These are phyloP conservation scores for Bombus impatiens DNA, from an alignment of 1,140 invertebrate genomes.

Conservation along the genomic window DNA sequence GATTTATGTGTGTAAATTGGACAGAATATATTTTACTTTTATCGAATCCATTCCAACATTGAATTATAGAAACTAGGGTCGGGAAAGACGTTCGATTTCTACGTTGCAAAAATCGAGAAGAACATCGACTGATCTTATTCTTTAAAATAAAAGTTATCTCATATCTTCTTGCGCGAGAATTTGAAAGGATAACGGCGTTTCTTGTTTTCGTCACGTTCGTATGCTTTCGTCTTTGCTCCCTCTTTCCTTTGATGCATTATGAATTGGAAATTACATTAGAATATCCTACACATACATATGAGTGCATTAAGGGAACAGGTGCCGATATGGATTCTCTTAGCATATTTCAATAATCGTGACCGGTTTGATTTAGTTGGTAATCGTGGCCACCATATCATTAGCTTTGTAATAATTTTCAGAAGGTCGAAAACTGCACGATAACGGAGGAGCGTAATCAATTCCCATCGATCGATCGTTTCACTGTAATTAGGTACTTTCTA, in stretches of 20 bases:
- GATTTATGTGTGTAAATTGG: too few relatives aligned
- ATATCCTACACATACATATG: slow-evolving; percentile 74
- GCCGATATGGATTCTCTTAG: slow-evolving; percentile 72
- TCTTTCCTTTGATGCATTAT: slow-evolving; percentile 69
- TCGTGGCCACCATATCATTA: slow-evolving; percentile 59
- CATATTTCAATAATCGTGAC: slow-evolving; percentile 71
- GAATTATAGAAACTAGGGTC: too few relatives aligned
- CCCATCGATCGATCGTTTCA: slow-evolving; percentile 6
- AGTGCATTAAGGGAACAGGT: slow-evolving; percentile 74
- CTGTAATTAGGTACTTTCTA: slow-evolving; percentile 8
- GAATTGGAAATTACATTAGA: slow-evolving; percentile 75
- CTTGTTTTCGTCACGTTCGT: slow-evolving; percentile 30
- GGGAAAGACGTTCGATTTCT: neutral
- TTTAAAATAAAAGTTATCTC: slow-evolving; percentile 18
- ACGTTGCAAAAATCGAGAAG: neutral
- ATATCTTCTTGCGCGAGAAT: neutral
- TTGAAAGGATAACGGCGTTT: neutral
- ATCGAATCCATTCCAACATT: neutral
- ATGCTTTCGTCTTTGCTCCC: neutral
- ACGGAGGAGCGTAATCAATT: neutral
- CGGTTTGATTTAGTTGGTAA: slow-evolving; percentile 68
- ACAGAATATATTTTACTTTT: too few relatives aligned
- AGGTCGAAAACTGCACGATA: neutral
- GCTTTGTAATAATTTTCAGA: slow-evolving; percentile 1
- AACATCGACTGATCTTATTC: neutral